Percentiles rank a stretch among this genome's conserved stretches.
Evolutionary conservation across 2,888 invertebrate genomes (phyloP).

Genomic region (Antitype chi): DNA sequence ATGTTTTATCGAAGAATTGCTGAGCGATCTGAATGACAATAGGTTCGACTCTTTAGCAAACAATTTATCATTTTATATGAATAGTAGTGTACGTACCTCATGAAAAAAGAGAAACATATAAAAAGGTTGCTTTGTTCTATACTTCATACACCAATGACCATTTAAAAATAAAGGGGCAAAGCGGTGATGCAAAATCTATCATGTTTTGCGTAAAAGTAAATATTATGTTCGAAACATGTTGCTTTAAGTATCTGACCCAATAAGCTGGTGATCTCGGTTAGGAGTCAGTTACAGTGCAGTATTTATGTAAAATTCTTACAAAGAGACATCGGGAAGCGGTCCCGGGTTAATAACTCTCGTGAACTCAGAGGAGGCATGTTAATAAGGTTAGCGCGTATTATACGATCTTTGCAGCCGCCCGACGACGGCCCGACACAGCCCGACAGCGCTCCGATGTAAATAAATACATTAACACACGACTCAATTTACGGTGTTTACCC

Average conservation of each 20-base stretch:
- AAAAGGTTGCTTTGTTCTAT: not conserved
- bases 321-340: not conserved
- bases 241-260: not conserved
- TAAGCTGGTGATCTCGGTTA: not conserved
- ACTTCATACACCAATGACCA: not conserved
- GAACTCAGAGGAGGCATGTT: constrained; percentile 15
- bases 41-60: not conserved
- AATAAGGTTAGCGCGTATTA: constrained; percentile 27
- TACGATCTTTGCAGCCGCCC: constrained; percentile 4
- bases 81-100: too few relatives aligned
- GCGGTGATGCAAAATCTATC: not conserved
- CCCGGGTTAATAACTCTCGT: constrained; percentile 2
- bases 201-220: not conserved
- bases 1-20: not conserved
- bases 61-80: not conserved
- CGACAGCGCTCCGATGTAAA: constrained; percentile 24
- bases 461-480: constrained; percentile 43
- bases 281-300: not conserved
- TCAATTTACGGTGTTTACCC: constrained; percentile 41
- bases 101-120: not conserved
- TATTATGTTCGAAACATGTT: not conserved
- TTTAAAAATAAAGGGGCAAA: not conserved
- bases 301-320: not conserved
- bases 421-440: not conserved
- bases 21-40: not conserved